Evolutionary conservation across 2,888 invertebrate genomes (phyloP).

Genomic region (Tipula confusa): DNA sequence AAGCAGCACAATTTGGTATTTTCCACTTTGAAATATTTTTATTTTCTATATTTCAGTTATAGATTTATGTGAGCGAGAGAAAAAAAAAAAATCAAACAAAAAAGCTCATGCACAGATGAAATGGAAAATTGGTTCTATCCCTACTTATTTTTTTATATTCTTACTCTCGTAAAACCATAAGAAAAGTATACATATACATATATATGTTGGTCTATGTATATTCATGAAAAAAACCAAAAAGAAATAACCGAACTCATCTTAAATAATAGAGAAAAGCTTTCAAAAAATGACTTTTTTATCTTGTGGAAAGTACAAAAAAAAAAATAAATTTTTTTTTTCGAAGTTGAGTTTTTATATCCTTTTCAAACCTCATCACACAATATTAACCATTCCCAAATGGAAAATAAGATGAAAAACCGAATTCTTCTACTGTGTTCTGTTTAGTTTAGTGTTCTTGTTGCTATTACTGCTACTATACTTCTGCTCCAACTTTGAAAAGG

Average conservation of each 20-base stretch:
- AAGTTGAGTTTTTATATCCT: slow-evolving; percentile 20
- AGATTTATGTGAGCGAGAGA: background rate
- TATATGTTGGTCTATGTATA: background rate
- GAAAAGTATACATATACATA: background rate
- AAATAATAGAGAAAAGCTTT: slow-evolving; percentile 25
- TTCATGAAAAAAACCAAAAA: background rate
- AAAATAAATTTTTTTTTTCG: background rate
- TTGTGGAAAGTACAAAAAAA: background rate
- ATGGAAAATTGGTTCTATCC: slow-evolving; percentile 14
- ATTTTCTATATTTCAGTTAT: slow-evolving; percentile 20
- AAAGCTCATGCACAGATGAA: background rate
- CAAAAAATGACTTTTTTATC: slow-evolving; percentile 25
- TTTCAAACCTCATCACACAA: slow-evolving; percentile 12
- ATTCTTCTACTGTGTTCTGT: background rate
- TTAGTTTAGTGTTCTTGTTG: background rate
- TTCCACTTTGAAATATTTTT: slow-evolving; percentile 16
- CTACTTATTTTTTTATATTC: background rate
- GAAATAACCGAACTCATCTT: background rate
- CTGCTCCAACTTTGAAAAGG: background rate
- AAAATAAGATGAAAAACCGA: slow-evolving; percentile 9
- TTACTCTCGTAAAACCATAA: background rate
- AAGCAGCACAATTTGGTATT: background rate
- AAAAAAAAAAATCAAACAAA: background rate
- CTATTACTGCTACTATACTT: background rate
- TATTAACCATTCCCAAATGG: slow-evolving; percentile 25